Conservation (phyloP, 2,888 invertebrate genomes). For the Sinopyrophorus schimmeli region DNA sequence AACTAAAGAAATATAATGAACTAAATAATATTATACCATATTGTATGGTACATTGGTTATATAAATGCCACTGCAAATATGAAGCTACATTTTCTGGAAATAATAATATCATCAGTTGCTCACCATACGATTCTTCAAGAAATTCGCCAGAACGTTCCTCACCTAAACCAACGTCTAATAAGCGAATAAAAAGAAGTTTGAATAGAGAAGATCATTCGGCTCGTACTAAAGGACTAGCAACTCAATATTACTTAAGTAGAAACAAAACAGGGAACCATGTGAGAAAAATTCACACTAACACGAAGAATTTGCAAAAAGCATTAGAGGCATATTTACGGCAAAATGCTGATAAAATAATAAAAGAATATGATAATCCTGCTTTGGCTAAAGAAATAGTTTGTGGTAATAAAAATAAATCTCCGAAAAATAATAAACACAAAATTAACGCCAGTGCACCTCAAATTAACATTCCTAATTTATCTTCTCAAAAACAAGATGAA, state of each 20-base stretch:
- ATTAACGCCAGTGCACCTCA: no score
- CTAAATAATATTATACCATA: slow-evolving; percentile 61
- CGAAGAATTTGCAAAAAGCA: background rate
- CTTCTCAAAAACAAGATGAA: no score
- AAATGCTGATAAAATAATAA: slow-evolving; percentile 1
- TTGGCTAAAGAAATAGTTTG: no score
- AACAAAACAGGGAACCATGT: slow-evolving; percentile 14
- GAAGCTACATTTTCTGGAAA: background rate
- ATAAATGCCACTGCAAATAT: slow-evolving; percentile 64
- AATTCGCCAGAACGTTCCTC: background rate
- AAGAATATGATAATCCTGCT: background rate
- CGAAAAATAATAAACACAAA: no score
- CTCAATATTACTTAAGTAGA: slow-evolving; percentile 32
- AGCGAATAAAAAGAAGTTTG: background rate
- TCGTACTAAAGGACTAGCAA: slow-evolving; percentile 33
- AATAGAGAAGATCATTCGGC: slow-evolving; percentile 26
- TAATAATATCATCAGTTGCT: background rate
- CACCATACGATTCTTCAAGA: no score
- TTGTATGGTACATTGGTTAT: slow-evolving; percentile 68
- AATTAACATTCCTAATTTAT: no score
- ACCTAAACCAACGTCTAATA: background rate
- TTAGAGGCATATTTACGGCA: background rate
- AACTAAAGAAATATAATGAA: slow-evolving; percentile 34
- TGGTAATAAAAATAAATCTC: no score
- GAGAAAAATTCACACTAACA: slow-evolving; percentile 4